Base-by-base conservation (phyloP, 1,140 invertebrate species). In the Aphaenogaster floridana region DNA sequence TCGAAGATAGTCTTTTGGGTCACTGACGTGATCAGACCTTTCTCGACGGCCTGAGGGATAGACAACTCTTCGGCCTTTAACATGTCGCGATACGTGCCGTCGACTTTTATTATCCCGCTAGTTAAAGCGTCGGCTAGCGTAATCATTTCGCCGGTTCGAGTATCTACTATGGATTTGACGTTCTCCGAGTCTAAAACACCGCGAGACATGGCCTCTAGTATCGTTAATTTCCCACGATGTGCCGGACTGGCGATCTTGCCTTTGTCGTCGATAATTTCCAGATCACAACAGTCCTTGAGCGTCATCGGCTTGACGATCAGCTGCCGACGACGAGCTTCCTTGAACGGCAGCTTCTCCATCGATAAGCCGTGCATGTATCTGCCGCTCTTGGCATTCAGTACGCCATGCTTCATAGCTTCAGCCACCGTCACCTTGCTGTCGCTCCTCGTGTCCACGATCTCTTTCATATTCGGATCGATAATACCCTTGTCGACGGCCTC, bases 1-100 rank as follows among this genome's bases (percentile, higher is more conserved):
- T 99, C 97, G 93, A 99, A 99, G 84, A 99, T 97, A 6, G 98
- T 98, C 94, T 98, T 98, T 93, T 98, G 97, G 13, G 97, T 96
- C 4, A 99, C 97, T 5, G 98, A 98, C 8, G 98, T 98, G 61
- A 99, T 97, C n/a, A 98, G 96, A 57, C 99, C 98, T 88, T 97
- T 96, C 92, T 98, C 97, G 4, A 98, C 97, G 6, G 98, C 98
- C 93, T 99, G 97, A 9, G 96, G 96, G 88, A 99, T 97, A 45
- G 97, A 96, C 15, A 98, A 96, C 28, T 96, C 94, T 94, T 98
- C 97, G n/a, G 96, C 96, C 0, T 97, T 97, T 86, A 96, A 96
- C 78, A 96, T 96, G 95, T 98, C 97, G 52, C 96, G 95, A 95
- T 97, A 98, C 85, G 97, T 97, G 63, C 96, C 96, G 71, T 98